phyloP scores from a whole-genome alignment of 2,113 vertebrate genomes.

The Chrysemys picta region DNA sequence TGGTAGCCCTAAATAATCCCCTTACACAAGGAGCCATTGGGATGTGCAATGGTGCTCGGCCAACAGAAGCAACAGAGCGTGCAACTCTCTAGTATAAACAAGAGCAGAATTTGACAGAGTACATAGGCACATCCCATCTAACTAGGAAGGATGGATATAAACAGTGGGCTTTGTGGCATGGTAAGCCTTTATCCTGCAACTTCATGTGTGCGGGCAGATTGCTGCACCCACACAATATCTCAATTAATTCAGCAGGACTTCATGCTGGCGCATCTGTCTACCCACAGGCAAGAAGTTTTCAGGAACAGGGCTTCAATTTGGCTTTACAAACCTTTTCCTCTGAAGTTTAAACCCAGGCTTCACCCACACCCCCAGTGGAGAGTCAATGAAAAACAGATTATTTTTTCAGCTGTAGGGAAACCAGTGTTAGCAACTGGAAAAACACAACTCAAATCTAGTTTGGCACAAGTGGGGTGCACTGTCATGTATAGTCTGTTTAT shows the following conservation, averaged over 20 bases:
- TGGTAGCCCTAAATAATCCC: no score
- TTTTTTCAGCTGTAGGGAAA: background rate
- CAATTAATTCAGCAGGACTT: background rate
- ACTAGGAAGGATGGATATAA: background rate
- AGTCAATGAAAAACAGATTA: background rate
- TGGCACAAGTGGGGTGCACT: background rate
- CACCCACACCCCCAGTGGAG: fast-evolving
- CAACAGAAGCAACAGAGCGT: background rate
- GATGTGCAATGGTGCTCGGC: background rate
- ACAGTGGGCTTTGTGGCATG: background rate
- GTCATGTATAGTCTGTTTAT: background rate
- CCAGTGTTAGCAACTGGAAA: background rate
- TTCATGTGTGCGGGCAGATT: background rate
- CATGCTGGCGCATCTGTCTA: fast-evolving
- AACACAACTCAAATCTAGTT: background rate
- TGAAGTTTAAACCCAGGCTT: background rate
- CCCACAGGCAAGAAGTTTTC: background rate
- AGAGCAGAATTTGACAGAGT: background rate
- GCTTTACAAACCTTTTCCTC: background rate
- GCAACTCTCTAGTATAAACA: background rate
- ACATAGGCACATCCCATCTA: background rate
- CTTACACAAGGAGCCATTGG: background rate
- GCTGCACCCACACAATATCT: background rate
- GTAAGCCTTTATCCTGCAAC: background rate
- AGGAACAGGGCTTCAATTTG: background rate